Base-by-base conservation (phyloP, 37 sponge, comb jelly and placozoan species). In the Corticium candelabrum region DNA sequence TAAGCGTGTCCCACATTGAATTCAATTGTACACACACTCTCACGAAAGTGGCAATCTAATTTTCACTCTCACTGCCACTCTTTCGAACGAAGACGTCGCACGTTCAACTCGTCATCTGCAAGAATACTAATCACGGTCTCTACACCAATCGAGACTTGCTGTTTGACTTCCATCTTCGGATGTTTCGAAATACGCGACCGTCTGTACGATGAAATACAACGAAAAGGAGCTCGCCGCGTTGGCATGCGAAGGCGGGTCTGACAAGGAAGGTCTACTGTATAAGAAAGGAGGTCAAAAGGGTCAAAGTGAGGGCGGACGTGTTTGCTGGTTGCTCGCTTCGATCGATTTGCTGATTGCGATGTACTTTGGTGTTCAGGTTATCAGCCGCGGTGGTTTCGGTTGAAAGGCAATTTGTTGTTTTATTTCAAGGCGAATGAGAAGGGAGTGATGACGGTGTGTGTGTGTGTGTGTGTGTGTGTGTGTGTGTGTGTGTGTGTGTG, bases 211-310 rank as follows among this genome's bases (percentile, higher is more conserved):
- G 74, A 68, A 69, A 27, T 91, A 87, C 80, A 91, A 91, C 50
- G 92, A 91, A 15, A 85, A 83, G 35, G 92, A 91, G 78, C 84
- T 91, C 0, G 77, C 86, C 2, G 2, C 37, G 1, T 77, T 86
- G 75, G 86, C 92, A 35, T 34, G 35, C n/a, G 21, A 37, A 0
- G 50, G 81, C 40, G 41, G 62, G 1, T 75, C 89, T 2, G 92
- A 91, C 78, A 91, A 74, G 62, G 92, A 91, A 39, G 92, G 92
- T 32, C 69, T 91, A 27, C 67, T 91, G 68, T 83, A 88, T 30
- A 91, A 91, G 84, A 91, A 85, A 82, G 92, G 92, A 83, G 77
- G 83, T 3, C 78, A 75, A 27, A 88, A 67, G 41, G 81, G 84
- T 1, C 84, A 91, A 72, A 85, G 92, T 88, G 39, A 50, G 67